These are phyloP conservation scores for Rhaphigaster nebulosa DNA, from an alignment of 2,888 invertebrate genomes.

Conservation along the genomic window DNA sequence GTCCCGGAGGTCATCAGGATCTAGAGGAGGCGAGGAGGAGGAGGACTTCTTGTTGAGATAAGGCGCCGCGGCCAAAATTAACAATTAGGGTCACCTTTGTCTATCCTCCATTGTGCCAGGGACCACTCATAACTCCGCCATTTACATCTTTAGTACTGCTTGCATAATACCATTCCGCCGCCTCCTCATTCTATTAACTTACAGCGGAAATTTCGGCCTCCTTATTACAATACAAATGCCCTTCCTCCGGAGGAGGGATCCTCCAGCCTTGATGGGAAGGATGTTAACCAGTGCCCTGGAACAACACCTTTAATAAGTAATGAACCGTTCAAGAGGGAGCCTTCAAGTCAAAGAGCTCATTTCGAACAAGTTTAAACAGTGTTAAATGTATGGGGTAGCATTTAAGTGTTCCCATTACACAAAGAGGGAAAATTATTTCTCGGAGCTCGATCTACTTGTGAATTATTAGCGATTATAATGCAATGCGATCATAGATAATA, in stretches of 20 bases:
- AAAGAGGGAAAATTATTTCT: not conserved
- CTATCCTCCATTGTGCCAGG: conserved; percentile 45
- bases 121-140: conserved; percentile 33
- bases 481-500: too few relatives aligned
- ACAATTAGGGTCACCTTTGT: conserved; percentile 57
- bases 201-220: conserved; percentile 26
- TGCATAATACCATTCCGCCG: conserved; percentile 21
- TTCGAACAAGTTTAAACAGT: not conserved
- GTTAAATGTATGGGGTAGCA: not conserved
- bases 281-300: not conserved
- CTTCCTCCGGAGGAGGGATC: too few relatives aligned
- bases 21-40: not conserved
- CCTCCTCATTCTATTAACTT: not conserved
- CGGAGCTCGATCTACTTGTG: not conserved
- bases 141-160: conserved; percentile 56
- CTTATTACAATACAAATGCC: conserved; percentile 43
- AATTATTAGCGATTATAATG: not conserved
- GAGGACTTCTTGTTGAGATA: not conserved
- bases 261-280: not conserved
- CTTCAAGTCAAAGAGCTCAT: conserved; percentile 2
- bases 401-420: not conserved
- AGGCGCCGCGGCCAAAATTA: conserved; percentile 50
- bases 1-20: not conserved
- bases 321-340: not conserved
- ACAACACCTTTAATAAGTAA: conserved; percentile 42